Evolutionary conservation across 2,113 vertebrate genomes (phyloP).

Genomic region (Rhabdornis inornatus): DNA sequence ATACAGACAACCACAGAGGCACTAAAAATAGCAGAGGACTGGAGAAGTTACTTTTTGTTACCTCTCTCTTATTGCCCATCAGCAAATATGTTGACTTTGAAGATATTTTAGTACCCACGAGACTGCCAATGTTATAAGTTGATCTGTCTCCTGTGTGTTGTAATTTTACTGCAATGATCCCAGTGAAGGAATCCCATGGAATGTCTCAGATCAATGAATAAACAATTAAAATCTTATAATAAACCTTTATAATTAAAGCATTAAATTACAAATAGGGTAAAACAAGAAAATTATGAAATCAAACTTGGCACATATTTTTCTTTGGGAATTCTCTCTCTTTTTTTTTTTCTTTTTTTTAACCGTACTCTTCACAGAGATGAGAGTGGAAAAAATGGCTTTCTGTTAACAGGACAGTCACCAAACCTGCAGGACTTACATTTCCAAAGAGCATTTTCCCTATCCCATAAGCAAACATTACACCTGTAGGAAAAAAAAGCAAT

Average conservation of each 20-base stretch:
- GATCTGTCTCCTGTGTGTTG: conserved; percentile 24
- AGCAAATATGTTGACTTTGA: conserved; percentile 51
- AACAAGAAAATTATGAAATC: background rate
- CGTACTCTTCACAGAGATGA: background rate
- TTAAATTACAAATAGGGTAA: background rate
- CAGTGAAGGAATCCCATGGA: conserved; percentile 2
- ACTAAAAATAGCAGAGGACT: background rate
- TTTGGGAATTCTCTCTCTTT: background rate
- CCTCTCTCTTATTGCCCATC: background rate
- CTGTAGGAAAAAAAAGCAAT: background rate
- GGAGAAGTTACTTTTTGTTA: conserved; percentile 23
- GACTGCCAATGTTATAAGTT: background rate
- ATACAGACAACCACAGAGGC: background rate
- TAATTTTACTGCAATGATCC: conserved; percentile 12
- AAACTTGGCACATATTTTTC: background rate
- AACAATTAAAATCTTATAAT: conserved; percentile 44
- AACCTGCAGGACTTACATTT: background rate
- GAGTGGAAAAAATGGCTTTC: background rate
- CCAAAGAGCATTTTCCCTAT: background rate
- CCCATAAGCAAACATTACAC: background rate
- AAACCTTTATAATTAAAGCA: conserved; percentile 48
- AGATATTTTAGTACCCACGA: background rate
- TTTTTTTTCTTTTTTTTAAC: background rate
- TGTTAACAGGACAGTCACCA: background rate
- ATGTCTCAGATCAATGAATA: background rate